Evolutionary conservation across 2,888 invertebrate species (phyloP).

Genomic region (Embidobia sp.): DNA sequence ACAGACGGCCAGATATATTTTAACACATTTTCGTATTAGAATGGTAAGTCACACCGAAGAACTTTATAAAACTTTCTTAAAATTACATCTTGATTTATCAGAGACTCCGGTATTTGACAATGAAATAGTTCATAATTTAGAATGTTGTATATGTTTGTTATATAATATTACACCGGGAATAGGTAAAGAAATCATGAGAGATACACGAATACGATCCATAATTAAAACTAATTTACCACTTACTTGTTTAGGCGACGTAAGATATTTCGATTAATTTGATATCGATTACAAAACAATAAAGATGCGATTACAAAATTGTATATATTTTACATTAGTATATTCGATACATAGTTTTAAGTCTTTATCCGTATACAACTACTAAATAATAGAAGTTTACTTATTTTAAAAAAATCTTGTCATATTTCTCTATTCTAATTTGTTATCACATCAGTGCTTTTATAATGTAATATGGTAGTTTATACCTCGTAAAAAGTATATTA

Average conservation of each 20-base stretch:
- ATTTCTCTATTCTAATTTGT: too few species aligned
- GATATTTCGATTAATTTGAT: conserved; percentile 69
- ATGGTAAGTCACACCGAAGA: conserved; percentile 71
- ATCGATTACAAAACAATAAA: too few species aligned
- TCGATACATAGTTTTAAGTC: too few species aligned
- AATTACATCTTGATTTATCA: conserved; percentile 73
- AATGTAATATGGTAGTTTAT: too few species aligned
- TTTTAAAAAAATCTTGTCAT: too few species aligned
- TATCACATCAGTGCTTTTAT: too few species aligned
- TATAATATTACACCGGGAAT: conserved; percentile 73
- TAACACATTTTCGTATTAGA: conserved; percentile 71
- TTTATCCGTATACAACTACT: too few species aligned
- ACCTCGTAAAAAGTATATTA: too few species aligned
- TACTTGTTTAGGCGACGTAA: conserved; percentile 71
- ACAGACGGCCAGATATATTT: conserved; percentile 73
- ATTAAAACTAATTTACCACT: conserved; percentile 72
- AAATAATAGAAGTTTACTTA: too few species aligned
- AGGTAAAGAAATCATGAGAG: conserved; percentile 71
- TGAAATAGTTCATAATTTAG: conserved; percentile 73
- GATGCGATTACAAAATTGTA: too few species aligned
- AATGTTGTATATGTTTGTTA: conserved; percentile 74
- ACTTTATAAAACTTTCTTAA: conserved; percentile 74
- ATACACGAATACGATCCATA: conserved; percentile 72
- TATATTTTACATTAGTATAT: too few species aligned
- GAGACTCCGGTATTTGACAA: conserved; percentile 75